phyloP scores from a whole-genome alignment of 2,888 invertebrate genomes.

The Marasmarcha lunaedactyla region DNA sequence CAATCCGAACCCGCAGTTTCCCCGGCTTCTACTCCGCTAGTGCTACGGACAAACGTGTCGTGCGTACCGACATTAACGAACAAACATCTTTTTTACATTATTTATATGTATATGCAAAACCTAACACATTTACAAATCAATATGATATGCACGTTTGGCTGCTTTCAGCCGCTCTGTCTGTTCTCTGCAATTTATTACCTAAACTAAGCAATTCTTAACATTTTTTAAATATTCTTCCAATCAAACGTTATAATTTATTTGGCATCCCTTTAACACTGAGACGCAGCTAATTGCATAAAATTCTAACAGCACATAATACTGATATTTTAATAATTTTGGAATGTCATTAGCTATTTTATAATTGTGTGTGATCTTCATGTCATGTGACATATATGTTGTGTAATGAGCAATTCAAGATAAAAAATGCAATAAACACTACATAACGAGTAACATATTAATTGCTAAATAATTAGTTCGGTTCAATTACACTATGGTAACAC shows the following conservation, averaged over 20 bases:
- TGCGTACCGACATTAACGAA: constrained; percentile 48
- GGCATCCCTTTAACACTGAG: too few species aligned
- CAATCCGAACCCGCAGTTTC: constrained; percentile 11
- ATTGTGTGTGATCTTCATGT: constrained; percentile 21
- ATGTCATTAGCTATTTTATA: not conserved
- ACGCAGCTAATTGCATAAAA: too few species aligned
- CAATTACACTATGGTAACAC: constrained; percentile 30
- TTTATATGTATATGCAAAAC: constrained; percentile 19
- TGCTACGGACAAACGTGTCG: constrained; percentile 41
- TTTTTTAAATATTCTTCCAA: too few species aligned
- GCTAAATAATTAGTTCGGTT: constrained; percentile 3
- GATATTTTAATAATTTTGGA: not conserved
- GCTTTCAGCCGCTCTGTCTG: not conserved
- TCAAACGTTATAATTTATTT: too few species aligned
- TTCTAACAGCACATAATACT: constrained; percentile 3
- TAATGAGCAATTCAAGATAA: constrained; percentile 14
- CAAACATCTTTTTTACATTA: constrained; percentile 27
- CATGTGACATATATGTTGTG: constrained; percentile 13
- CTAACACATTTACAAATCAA: constrained; percentile 50
- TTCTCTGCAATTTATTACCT: too few species aligned
- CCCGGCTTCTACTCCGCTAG: constrained; percentile 46
- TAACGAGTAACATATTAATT: too few species aligned
- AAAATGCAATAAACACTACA: too few species aligned
- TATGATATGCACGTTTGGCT: constrained; percentile 45
- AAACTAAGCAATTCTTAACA: too few species aligned